Evolutionary conservation across 2,888 invertebrate species (phyloP), one percentile per base, ranked within the genome.

Genomic region (Aspidapion aeneum): DNA sequence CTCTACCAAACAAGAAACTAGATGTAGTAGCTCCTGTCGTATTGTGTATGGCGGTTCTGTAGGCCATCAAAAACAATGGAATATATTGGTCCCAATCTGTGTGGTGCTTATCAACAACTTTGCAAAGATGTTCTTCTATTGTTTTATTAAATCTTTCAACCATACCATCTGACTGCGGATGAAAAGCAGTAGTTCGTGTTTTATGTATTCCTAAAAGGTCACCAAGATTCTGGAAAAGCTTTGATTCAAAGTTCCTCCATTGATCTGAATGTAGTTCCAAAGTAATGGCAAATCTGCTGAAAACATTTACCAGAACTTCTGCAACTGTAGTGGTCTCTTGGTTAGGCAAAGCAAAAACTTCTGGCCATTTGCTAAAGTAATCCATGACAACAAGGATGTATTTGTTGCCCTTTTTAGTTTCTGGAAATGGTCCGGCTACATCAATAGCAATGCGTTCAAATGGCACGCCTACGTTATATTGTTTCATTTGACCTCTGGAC

Each of bases 161-260:
- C 69, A 73, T 73, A 35, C 73, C 73, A 57, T 74, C 71, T 1
- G 72, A 73, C 18, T 74, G 73, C 2, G 74, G 71, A 60, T 71
- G 70, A 7, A 73, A 57, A 3, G 72, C 63, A 1, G 74, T 74
- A n/a, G 73, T 72, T 57, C 72, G 64, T 16, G 69, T 74, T 54
- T 74, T 72, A 0, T 59, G 48, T 2, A 74, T 70, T 1, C 67
- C 67, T 17, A 74, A 21, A 16, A 68, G 35, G 12, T 64, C 35
- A 35, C 69, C 63, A 49, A 70, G 20, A 18, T 72, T 69, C 59
- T 70, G 62, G 19, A 57, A 72, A 71, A 2, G 74, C 16, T 1
- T 63, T 60, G 69, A 72, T 52, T 74, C 70, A 48, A 73, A 75
- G 60, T 73, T n/a, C n/a, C n/a, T n/a, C n/a, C n/a, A n/a, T n/a